These are phyloP conservation scores for Micrasema longulum DNA, from an alignment of 1,140 invertebrate species.

Conservation along the genomic window DNA sequence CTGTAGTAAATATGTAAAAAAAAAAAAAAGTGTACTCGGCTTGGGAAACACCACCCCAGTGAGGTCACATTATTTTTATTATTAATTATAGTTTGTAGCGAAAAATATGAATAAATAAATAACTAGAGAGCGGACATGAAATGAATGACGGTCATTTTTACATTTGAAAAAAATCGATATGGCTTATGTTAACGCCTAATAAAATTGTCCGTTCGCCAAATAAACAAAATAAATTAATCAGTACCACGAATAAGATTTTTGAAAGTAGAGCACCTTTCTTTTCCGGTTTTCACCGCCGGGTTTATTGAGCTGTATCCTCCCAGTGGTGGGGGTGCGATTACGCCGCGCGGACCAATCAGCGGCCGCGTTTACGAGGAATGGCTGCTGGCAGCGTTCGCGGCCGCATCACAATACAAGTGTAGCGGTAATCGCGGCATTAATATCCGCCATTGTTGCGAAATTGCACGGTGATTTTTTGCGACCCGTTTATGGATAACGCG, in stretches of 20 bases:
- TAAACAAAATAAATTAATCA: neutral
- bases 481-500: too few relatives aligned
- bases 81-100: too few relatives aligned
- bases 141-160: too few relatives aligned
- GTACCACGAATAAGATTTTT: neutral
- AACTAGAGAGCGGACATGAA: too few relatives aligned
- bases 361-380: conserved; percentile 35
- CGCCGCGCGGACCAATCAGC: conserved; percentile 38
- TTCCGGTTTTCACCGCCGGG: neutral
- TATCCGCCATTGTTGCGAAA: conserved; percentile 4
- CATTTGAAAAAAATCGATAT: neutral
- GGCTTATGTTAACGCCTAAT: neutral
- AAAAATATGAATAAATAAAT: too few relatives aligned
- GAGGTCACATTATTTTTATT: too few relatives aligned
- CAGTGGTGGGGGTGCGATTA: conserved; percentile 24
- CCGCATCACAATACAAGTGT: neutral
- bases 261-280: conserved; percentile 6
- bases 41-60: too few relatives aligned
- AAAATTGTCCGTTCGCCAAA: too few relatives aligned
- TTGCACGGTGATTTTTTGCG: neutral
- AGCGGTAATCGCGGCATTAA: too few relatives aligned
- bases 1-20: too few relatives aligned
- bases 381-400: conserved; percentile 28
- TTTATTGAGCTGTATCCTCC: conserved; percentile 22
- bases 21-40: too few relatives aligned